phyloP scores from a whole-genome alignment of 2,888 invertebrate genomes.

The Dicyrtomina minuta region DNA sequence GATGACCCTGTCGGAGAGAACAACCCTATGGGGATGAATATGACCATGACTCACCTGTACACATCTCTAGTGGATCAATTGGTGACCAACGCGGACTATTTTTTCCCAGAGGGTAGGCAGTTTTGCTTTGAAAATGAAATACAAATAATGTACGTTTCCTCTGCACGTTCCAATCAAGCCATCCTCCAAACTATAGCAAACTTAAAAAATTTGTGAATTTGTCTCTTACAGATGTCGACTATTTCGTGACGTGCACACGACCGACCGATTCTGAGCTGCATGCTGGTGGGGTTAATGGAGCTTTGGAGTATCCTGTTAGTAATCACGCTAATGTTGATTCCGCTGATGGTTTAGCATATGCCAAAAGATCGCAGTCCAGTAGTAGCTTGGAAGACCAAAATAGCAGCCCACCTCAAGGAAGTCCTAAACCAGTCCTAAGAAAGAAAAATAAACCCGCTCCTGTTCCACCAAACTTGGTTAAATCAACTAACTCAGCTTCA shows the following conservation, averaged over 20 bases:
- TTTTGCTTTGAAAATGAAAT: not conserved
- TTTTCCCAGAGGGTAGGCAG: slow-evolving; percentile 67
- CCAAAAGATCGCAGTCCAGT: slow-evolving; percentile 67
- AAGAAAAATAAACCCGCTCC: slow-evolving; percentile 71
- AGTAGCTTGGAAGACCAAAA: slow-evolving; percentile 61
- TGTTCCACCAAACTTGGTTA: slow-evolving; percentile 47
- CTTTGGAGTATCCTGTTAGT: not conserved
- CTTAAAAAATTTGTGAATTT: not conserved
- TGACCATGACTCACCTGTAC: slow-evolving; percentile 78
- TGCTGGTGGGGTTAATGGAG: not conserved
- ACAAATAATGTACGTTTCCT: too few species aligned
- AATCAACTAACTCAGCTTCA: slow-evolving; percentile 10
- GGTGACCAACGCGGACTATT: slow-evolving; percentile 77
- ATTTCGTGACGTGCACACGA: slow-evolving; percentile 67
- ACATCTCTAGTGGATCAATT: slow-evolving; percentile 83
- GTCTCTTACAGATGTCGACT: slow-evolving; percentile 73
- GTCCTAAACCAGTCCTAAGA: slow-evolving; percentile 71
- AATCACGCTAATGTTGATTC: not conserved
- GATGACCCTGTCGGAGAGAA: slow-evolving; percentile 36
- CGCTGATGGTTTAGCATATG: slow-evolving; percentile 53
- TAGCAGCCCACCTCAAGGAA: slow-evolving; percentile 67
- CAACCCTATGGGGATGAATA: slow-evolving; percentile 61
- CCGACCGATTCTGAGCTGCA: slow-evolving; percentile 55
- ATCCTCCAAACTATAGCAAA: not conserved
- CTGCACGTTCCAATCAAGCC: not conserved